These are phyloP conservation scores for Ganaspis brasiliensis DNA, from an alignment of 2,888 invertebrate species.

Conservation along the genomic window DNA sequence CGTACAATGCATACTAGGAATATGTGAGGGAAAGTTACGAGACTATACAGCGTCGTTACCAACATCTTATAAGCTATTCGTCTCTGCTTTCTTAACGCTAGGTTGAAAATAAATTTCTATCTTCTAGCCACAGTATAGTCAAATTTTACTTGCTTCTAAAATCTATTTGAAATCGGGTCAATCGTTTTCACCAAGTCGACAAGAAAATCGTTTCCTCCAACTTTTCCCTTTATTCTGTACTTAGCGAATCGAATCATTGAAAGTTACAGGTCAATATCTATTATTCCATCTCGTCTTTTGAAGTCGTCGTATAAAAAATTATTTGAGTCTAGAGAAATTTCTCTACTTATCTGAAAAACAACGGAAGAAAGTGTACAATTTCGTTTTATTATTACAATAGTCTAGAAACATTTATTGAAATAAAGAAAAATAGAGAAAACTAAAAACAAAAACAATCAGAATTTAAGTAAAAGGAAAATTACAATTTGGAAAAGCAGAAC, in stretches of 20 bases:
- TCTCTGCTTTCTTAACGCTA: background rate
- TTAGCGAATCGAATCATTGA: conserved; percentile 14
- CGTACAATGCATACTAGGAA: conserved; percentile 1
- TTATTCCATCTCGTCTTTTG: background rate
- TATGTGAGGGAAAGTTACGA: conserved; percentile 6
- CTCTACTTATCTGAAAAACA: no score
- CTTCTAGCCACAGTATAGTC: background rate
- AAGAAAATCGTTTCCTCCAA: conserved; percentile 24
- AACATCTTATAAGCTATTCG: conserved; percentile 24
- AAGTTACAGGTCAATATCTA: conserved; percentile 8
- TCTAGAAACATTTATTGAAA: no score
- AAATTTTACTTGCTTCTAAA: conserved; percentile 12
- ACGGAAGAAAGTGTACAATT: no score
- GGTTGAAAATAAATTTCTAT: conserved; percentile 29
- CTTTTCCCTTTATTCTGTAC: conserved; percentile 33
- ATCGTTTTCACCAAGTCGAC: conserved; percentile 10
- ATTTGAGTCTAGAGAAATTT: no score
- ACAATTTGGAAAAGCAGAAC: no score
- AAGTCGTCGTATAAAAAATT: background rate
- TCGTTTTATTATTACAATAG: no score
- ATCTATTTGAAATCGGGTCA: conserved; percentile 29
- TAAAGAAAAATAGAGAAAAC: no score
- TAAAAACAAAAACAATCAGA: no score
- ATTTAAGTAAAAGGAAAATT: no score
- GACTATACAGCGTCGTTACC: conserved; percentile 27